Evolutionary conservation across 2,113 vertebrate genomes (phyloP).

Genomic region (Leptobrachium leishanense): DNA sequence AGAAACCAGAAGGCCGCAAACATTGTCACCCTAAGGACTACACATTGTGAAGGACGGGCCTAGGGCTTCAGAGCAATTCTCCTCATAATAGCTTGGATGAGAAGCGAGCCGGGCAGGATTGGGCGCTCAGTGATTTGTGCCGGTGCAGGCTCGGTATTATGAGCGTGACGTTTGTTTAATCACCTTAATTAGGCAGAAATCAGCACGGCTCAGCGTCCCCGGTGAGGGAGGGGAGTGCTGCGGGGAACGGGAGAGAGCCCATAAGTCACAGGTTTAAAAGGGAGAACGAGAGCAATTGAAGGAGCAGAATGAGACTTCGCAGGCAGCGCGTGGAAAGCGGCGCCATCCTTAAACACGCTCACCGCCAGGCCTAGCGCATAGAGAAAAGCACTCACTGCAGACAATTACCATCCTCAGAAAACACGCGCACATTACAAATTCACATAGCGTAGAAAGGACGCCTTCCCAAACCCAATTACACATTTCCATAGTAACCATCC

Average conservation of each 20-base stretch:
- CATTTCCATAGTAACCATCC: too few relatives aligned
- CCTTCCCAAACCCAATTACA: too few relatives aligned
- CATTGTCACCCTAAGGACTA: background rate
- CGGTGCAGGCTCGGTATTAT: slow-evolving; percentile 3
- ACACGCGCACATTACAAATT: too few relatives aligned
- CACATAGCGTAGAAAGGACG: too few relatives aligned
- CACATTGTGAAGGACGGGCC: background rate
- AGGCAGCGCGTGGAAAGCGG: background rate
- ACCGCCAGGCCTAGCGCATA: background rate
- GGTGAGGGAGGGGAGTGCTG: background rate
- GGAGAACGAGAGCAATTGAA: slow-evolving; percentile 10
- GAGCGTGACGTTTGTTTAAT: slow-evolving; percentile 37
- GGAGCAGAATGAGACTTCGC: background rate
- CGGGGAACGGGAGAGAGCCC: background rate
- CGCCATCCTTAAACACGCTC: background rate
- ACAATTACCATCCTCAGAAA: background rate
- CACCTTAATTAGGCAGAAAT: slow-evolving; percentile 39
- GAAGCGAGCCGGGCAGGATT: background rate
- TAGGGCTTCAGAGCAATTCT: background rate
- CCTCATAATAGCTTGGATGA: background rate
- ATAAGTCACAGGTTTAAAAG: slow-evolving; percentile 32
- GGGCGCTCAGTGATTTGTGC: slow-evolving; percentile 12
- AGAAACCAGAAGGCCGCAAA: background rate
- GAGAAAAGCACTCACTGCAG: background rate
- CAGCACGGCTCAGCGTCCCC: slow-evolving; percentile 10